Conservation (phyloP, 2,888 invertebrate genomes). For the Agrochola circellaris region DNA sequence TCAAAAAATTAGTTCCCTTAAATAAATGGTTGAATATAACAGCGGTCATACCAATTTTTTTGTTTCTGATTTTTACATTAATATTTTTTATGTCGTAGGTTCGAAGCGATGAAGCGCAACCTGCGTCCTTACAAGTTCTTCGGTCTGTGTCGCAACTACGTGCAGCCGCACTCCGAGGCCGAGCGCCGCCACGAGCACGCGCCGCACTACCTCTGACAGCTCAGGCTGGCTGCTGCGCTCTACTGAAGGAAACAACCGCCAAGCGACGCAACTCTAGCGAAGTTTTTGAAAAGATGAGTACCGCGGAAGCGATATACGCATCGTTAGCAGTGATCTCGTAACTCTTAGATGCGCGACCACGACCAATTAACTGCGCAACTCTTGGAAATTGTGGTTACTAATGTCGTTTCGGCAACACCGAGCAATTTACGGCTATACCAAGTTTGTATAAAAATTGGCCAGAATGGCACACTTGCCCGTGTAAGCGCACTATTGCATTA, state of each 20-base stretch:
- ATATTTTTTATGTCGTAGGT: slow-evolving; percentile 70
- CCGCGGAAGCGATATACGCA: neutral
- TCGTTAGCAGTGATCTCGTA: neutral
- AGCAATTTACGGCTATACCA: neutral
- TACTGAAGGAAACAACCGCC: neutral
- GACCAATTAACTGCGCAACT: neutral
- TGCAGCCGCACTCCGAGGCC: slow-evolving; percentile 73
- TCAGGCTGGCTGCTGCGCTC: neutral
- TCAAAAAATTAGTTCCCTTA: too few species aligned
- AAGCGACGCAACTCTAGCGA: neutral
- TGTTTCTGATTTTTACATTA: too few species aligned
- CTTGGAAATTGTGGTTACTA: neutral
- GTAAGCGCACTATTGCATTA: neutral
- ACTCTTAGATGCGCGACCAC: neutral
- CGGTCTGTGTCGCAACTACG: slow-evolving; percentile 85
- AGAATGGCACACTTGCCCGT: neutral
- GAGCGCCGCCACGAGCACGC: neutral
- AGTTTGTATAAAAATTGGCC: neutral
- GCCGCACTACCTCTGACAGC: neutral
- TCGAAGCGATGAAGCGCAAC: slow-evolving; percentile 78
- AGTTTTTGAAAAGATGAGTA: too few species aligned
- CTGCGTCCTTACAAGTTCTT: slow-evolving; percentile 84
- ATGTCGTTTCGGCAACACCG: neutral
- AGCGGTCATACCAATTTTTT: too few species aligned
- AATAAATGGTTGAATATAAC: too few species aligned